Evolutionary conservation across 2,888 invertebrate species (phyloP), one percentile per base, ranked within the genome.

Genomic region (Ectemnius cavifrons): DNA sequence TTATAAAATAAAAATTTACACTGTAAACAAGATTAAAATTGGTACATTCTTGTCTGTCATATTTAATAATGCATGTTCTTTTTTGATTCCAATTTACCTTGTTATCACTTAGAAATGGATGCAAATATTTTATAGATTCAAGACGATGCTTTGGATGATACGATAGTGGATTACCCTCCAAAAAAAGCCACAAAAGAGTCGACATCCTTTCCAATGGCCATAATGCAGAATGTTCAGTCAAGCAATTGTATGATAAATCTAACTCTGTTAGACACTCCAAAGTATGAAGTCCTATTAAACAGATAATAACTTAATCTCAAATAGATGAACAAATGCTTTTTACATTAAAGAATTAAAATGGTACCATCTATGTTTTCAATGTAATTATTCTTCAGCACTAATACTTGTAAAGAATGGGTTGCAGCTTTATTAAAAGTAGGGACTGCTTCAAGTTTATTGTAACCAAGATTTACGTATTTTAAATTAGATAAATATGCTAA

Each of bases 301-400:
- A 13, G 0, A 45, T 23, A 16, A 49, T 11, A 58, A 47, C 28
- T 37, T 46, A 49, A 61, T 49, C 63, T 20, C 56, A 14, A 75
- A 64, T 47, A 59, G 47, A 28, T 56, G 23, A 59, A 58, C 8
- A 47, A 62, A 8, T 8, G 45, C 49, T 45, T 13, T 49, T 8
- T 18, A 47, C 16, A 46, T 16, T 46, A 47, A 64, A 13, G 46
- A 2, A 18, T 11, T 18, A 18, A 61, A 23, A 8, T 45, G 45
- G 65, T 77, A 88, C 93, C 94, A 78, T 90, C 88, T 59, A 95
- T 89, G 84, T 93, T 92, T 80, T 94, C 94, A 64, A 95, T 92
- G 76, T 93, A 93, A 89, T 95, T 95, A 87, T 94, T 94, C 79
- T 92, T 93, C 63, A 94, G 86, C 64, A 94, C 92, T 13, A 95